Evolutionary conservation across 2,888 invertebrate genomes (phyloP).

Genomic region (Microplitis manilae): DNA sequence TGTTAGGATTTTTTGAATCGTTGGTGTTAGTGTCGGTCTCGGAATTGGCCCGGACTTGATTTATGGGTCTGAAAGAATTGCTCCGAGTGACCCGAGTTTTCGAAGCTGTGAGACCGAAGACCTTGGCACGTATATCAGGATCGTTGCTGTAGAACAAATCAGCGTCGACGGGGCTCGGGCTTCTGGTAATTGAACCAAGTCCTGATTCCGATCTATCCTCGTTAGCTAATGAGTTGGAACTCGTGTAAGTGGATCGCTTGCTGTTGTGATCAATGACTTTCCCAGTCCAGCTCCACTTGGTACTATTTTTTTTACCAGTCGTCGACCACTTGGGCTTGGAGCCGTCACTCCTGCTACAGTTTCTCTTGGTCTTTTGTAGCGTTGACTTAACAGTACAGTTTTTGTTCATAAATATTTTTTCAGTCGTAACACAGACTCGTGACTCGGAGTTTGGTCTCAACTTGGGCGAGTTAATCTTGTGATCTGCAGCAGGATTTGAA

Average conservation of each 20-base stretch:
- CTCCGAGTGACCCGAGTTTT: neutral
- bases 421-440: neutral
- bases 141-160: conserved; percentile 50
- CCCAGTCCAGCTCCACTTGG: conserved; percentile 61
- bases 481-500: neutral
- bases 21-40: neutral
- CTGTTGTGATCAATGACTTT: conserved; percentile 53
- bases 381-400: conserved; percentile 17
- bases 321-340: conserved; percentile 39
- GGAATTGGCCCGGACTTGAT: neutral
- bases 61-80: neutral
- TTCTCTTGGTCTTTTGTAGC: neutral
- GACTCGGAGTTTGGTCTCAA: neutral
- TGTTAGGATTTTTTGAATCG: no score
- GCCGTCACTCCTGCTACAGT: neutral
- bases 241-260: conserved; percentile 40
- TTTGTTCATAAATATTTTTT: neutral
- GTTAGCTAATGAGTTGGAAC: neutral
- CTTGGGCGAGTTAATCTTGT: no score
- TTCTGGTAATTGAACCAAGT: conserved; percentile 39
- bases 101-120: conserved; percentile 48
- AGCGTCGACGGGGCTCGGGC: conserved; percentile 43
- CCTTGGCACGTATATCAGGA: conserved; percentile 46
- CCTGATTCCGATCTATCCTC: conserved; percentile 8
- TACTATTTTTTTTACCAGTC: conserved; percentile 48